Base-by-base conservation (phyloP, 92 coral and sea anemone genomes). In the Pocillopora meandrina region DNA sequence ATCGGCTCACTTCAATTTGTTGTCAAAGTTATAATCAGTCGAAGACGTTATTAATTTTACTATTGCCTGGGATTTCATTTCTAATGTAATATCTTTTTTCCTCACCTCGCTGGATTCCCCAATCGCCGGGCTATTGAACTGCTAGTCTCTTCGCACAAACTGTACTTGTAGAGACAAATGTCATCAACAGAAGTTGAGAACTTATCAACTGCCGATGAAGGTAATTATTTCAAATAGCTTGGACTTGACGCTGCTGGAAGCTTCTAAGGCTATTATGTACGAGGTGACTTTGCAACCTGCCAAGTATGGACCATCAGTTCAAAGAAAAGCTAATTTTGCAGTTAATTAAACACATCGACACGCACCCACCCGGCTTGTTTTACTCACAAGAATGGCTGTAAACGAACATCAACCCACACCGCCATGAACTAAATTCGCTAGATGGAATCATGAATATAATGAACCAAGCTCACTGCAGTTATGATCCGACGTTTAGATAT, bases 281-380 rank as follows among this genome's bases (percentile, higher is more conserved):
- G 47, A 67, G 15, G 13, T 67, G 72, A 67, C 10, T 26, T 67
- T 67, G 34, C 47, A 21, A 17, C 62, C 64, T 75, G 34, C 9
- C 62, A 75, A 56, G 65, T 56, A 75, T 75, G 65, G 31, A 75
- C 65, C 13, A 13, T n/a, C 26, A n/a, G 47, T 31, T 31, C 47
- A 5, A 67, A 12, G 19, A 65, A 65, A 18, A 65, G 69, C 69
- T 20, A 13, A 2, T 9, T 35, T 31, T 67, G 9, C 36, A 67
- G 72, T 59, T 75, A 16, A 75, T 75, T 75, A 75, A 15, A 75
- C 55, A 21, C 47, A 19, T 67, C 34, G 9, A 67, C 19, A n/a
- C 26, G 12, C 49, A 9, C 9, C 23, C 20, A 57, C 15, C 65
- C 1, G 59, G 14, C 10, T 12, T 16, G 21, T 26, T 57, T 7